Base-by-base conservation (phyloP, 1,140 invertebrate species). In the Hylaeus volcanicus region DNA sequence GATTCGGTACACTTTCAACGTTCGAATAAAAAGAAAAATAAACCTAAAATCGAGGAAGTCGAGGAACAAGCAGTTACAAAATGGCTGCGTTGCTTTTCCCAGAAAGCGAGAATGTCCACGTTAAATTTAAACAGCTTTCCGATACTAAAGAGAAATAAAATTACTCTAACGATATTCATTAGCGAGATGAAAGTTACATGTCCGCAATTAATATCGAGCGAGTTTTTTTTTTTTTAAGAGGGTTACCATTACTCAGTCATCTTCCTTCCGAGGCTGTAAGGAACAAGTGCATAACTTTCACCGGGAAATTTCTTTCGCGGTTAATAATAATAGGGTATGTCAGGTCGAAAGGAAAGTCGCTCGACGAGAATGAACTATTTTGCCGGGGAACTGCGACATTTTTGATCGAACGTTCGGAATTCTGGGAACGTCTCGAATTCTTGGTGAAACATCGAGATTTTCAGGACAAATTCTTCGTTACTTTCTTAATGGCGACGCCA, bases 241-340 rank as follows among this genome's bases (percentile, higher is more conserved):
- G 3, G 5, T 8, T 60, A 14, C 5, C 5, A 8, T 12, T 73
- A 37, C 9, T 4, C 4, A 9, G 43, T 15, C 11, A 45, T 73
- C 15, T 56, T 26, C 39, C n/a, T 58, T 51, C 9, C 37, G 14
- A 53, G n/a, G 61, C 26, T 51, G 8, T 37, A 3, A 1, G 12
- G n/a, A 61, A 14, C 39, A 43, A 41, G 41, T 39, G 3, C 70
- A 55, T 79, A 41, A 66, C 48, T 73, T 81, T 71, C 55, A 43
- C 55, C 60, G 39, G 72, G 68, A 81, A 58, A 81, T 68, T 53
- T 68, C 65, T 66, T 58, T 74, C 12, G 53, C 15, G 14, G 9
- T 14, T 60, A 56, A 68, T 48, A n/a, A 53, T 39, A 48, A 60
- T 69, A n/a, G 12, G 5, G 41, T 15, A 11, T 51, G 14, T 11